Conservation (phyloP, 2,797 vertebrate genomes). For the Streptopelia turtur region DNA sequence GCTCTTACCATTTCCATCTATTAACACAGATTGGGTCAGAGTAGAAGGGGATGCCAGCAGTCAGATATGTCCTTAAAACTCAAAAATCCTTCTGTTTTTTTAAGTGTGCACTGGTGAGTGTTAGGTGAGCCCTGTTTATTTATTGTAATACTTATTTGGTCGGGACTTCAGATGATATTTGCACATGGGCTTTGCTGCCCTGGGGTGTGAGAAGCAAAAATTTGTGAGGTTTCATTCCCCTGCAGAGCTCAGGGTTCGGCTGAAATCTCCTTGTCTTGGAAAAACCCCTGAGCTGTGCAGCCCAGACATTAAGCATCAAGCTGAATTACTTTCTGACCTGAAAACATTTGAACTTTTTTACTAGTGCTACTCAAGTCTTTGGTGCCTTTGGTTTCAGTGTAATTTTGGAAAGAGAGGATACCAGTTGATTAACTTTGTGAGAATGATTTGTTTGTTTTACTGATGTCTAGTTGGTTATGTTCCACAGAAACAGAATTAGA, state of each 20-base stretch:
- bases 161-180: background rate
- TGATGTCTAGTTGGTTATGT: background rate
- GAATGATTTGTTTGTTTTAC: background rate
- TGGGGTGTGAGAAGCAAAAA: background rate
- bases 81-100: background rate
- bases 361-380: background rate
- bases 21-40: background rate
- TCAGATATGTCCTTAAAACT: background rate
- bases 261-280: background rate
- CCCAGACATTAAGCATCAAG: background rate
- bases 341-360: background rate
- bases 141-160: background rate
- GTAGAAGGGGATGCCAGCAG: background rate
- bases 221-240: background rate
- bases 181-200: background rate
- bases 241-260: rapidly evolving
- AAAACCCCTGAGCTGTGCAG: background rate
- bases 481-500: background rate
- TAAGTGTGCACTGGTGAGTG: background rate
- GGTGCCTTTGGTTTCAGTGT: background rate
- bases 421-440: background rate
- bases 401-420: background rate
- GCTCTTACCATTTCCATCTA: background rate
- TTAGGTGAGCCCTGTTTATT: background rate
- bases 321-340: background rate